These are phyloP conservation scores for Microcebus tavaratra DNA, from an alignment of 2,113 vertebrate species.

Conservation along the genomic window DNA sequence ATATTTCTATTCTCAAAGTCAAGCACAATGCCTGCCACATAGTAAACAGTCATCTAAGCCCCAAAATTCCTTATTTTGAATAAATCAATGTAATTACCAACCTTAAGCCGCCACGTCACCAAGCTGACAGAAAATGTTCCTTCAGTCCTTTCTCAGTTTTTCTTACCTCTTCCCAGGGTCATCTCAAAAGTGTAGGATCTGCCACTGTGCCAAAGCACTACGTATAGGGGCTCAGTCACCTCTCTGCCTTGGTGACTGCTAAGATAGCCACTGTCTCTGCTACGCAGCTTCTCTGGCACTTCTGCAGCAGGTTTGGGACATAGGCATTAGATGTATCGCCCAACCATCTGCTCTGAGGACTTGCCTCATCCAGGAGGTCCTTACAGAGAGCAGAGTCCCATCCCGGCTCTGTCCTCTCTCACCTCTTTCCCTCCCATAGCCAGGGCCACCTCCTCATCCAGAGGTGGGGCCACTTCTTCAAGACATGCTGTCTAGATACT, in stretches of 20 bases:
- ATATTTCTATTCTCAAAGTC: background rate
- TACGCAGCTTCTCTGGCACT: background rate
- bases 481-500: background rate
- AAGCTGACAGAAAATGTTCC: background rate
- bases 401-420: background rate
- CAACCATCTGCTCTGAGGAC: background rate
- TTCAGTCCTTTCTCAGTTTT: background rate
- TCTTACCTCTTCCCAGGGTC: background rate
- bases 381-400: background rate
- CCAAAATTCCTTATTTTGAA: background rate
- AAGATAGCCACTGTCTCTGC: background rate
- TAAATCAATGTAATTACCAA: constrained; percentile 25
- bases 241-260: background rate
- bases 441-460: background rate
- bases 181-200: background rate
- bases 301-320: background rate
- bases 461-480: background rate
- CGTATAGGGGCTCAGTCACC: background rate
- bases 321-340: background rate
- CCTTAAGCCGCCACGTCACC: background rate
- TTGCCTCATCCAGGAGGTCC: too few species aligned
- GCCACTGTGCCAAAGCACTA: background rate
- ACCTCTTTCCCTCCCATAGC: background rate
- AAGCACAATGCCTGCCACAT: background rate
- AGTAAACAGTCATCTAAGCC: background rate